Evolutionary conservation across 2,113 vertebrate species (phyloP), one percentile per base, ranked within the genome.

Genomic region (Ophthalmolycus amberensis): DNA sequence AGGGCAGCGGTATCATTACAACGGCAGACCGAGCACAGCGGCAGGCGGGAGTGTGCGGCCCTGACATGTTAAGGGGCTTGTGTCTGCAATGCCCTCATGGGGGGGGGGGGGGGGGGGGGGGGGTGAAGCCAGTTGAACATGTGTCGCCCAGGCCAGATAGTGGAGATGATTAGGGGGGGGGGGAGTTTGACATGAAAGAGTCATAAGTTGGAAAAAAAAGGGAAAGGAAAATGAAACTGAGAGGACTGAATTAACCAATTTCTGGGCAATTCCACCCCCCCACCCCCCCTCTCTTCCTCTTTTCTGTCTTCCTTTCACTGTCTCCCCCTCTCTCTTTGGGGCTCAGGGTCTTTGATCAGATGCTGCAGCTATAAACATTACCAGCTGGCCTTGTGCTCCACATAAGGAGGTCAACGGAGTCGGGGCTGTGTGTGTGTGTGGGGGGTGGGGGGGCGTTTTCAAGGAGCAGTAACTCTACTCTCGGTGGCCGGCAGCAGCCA

Each of bases 351-450:
- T 93, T 93, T 93, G 94, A 95, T 95, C 93, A 91, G 87, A 89
- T 50, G 54, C 76, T 92, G 89, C 38, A 85, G 89, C 85, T 91
- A 91, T 94, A 95, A 94, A 91, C 89, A 91, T 87, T 93, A 90
- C 88, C 93, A 94, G 92, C 93, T 95, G 93, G 94, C 92, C 92
- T 85, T 79, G 84, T 77, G 83, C 92, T 91, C 90, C 89, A 77
- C 90, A 92, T 90, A 86, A 72, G 86, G 89, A 89, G 85, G 90
- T 91, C 77, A 92, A 76, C 72, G 38, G 76, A 89, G 85, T 84
- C 71, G 79, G 83, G 81, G 86, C 34, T 34, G 34, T 34, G 34
- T 34, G 32, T 34, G 87, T 4, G 46, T 32, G 42, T 62, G 68
- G 32, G 58, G 46, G 44, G 46, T 62, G 74, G 29, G 56, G 56